Evolutionary conservation across 2,888 invertebrate genomes (phyloP).

Genomic region (Amitus sp.): DNA sequence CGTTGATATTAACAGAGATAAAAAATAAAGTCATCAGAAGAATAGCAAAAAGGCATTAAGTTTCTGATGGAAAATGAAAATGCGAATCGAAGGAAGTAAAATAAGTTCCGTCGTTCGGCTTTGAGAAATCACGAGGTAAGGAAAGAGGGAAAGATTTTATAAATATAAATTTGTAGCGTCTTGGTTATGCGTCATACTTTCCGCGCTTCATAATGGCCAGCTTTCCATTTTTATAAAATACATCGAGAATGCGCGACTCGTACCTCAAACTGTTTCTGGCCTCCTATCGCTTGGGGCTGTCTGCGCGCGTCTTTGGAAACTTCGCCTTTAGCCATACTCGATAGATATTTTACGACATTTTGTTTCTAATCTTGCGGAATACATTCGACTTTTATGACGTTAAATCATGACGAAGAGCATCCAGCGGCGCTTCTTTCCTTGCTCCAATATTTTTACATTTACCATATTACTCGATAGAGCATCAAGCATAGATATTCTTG

Average conservation of each 20-base stretch:
- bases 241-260: slow-evolving; percentile 42
- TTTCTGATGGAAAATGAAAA: slow-evolving; percentile 6
- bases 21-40: not conserved
- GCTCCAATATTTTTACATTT: not conserved
- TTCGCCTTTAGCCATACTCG: slow-evolving; percentile 12
- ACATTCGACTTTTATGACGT: slow-evolving; percentile 54
- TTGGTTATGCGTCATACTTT: slow-evolving; percentile 62
- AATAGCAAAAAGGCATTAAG: not conserved
- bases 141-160: slow-evolving; percentile 39
- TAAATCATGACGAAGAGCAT: slow-evolving; percentile 52
- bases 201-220: slow-evolving; percentile 60
- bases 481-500: not conserved
- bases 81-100: slow-evolving; percentile 47
- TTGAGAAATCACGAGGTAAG: slow-evolving; percentile 19
- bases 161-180: slow-evolving; percentile 62
- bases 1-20: not conserved
- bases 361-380: slow-evolving; percentile 55
- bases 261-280: slow-evolving; percentile 43
- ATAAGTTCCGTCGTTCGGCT: slow-evolving; percentile 42
- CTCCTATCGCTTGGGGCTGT: slow-evolving; percentile 25
- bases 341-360: slow-evolving; percentile 57
- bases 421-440: not conserved
- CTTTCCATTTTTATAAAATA: slow-evolving; percentile 65
- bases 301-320: slow-evolving; percentile 24
- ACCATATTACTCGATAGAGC: too few relatives aligned